Evolutionary conservation across 2,797 vertebrate species (phyloP).

Genomic region (Phalloptychus januarius): DNA sequence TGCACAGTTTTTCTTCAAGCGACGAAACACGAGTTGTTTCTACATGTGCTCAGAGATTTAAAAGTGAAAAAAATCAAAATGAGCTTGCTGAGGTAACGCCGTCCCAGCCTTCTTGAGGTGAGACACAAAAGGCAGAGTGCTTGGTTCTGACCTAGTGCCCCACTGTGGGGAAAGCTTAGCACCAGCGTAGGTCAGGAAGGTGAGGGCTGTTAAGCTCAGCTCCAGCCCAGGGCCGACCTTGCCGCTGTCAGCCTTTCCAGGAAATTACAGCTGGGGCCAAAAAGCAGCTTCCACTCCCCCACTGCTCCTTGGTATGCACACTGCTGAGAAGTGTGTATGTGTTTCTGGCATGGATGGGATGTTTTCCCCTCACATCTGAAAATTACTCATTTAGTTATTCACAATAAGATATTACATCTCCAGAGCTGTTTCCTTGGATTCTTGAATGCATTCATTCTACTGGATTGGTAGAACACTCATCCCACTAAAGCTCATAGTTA

Average conservation of each 20-base stretch:
- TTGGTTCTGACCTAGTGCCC: slow-evolving; percentile 35
- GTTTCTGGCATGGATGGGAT: not conserved
- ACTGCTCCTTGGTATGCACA: not conserved
- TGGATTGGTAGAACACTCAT: too few species aligned
- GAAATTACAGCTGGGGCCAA: slow-evolving; percentile 79
- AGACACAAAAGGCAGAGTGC: slow-evolving; percentile 49
- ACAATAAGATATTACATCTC: too few species aligned
- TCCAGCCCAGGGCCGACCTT: slow-evolving; percentile 66
- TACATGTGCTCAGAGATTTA: not conserved
- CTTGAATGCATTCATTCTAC: too few species aligned
- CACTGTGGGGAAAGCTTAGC: slow-evolving; percentile 70
- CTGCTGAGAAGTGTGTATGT: not conserved
- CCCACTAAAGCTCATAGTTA: too few species aligned
- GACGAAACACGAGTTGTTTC: not conserved
- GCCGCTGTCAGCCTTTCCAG: slow-evolving; percentile 73
- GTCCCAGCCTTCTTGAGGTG: slow-evolving; percentile 32
- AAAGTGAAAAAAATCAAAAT: not conserved
- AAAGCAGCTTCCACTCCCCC: slow-evolving; percentile 44
- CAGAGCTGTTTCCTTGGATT: too few species aligned
- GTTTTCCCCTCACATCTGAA: too few species aligned
- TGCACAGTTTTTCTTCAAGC: not conserved
- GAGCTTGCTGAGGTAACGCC: slow-evolving; percentile 12
- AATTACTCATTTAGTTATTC: too few species aligned
- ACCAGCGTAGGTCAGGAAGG: slow-evolving; percentile 63
- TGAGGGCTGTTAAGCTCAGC: slow-evolving; percentile 73